Base-by-base conservation (phyloP, 2,113 vertebrate genomes). In the Carassius gibelio region DNA sequence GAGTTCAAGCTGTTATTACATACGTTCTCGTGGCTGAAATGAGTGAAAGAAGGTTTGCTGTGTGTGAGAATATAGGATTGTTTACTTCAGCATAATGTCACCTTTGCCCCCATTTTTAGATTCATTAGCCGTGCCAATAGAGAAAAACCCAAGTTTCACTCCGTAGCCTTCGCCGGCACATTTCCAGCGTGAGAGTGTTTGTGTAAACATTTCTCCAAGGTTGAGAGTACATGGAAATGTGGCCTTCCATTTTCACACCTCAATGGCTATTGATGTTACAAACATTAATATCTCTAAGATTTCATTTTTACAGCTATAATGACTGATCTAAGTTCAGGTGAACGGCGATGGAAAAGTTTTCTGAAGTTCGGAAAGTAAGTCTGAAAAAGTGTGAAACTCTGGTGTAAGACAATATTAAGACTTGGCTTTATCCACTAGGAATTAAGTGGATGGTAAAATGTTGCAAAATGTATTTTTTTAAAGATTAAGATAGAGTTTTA, bases 131-230 rank as follows among this genome's bases (percentile, higher is more conserved):
- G 26, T 19, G 38, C 75, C 77, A 72, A 17, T 50, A 26, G 57
- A 62, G 42, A 38, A 19, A 59, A 72, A 55, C 76, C 74, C 69
- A 64, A 48, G 34, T 61, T 26, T 84, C 64, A 26, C 50, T 4
- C 23, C 68, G 17, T 11, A 19, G 48, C 61, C 78, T 86, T 79
- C 69, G 64, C 59, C 34, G n/a, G 30, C 75, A 66, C 48, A 42
- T 75, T 69, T 84, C 42, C 52, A 59, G 75, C 75, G 21, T 75
- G 61, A 85, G 71, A n/a, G 83, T 77, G 30, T 76, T 68, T 68
- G 14, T 59, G 84, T 71, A 86, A 88, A 88, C 66, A 78, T 84
- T 71, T 82, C 81, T 64, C 64, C 61, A 86, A 81, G 75, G 81
- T 72, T 64, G 36, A 30, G 74, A 19, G 9, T 55, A 15, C 45